A percentile compares a stretch with the other conserved stretches of the same genome.
phyloP scores from a whole-genome alignment of 2,888 invertebrate genomes.

The Tinea semifulvella region DNA sequence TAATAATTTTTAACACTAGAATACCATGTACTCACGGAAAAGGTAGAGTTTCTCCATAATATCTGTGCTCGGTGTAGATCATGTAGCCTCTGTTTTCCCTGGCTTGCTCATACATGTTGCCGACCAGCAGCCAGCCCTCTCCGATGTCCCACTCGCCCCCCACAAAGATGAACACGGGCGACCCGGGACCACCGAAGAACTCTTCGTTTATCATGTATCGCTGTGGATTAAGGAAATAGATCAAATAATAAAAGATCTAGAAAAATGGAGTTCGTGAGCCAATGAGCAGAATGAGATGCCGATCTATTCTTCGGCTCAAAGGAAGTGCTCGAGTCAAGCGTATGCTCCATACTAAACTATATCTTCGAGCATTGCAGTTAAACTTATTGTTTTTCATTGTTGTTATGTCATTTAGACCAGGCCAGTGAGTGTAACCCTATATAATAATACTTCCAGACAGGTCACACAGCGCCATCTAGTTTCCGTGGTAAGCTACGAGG shows the following conservation, averaged over 20 bases:
- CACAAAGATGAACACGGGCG: constrained; percentile 72
- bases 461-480: too few species aligned
- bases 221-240: constrained; percentile 26
- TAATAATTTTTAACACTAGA: too few species aligned
- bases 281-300: too few species aligned
- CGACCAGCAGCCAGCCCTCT: constrained; percentile 64
- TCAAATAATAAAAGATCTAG: background rate
- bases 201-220: constrained; percentile 67
- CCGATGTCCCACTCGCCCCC: constrained; percentile 82
- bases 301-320: too few species aligned
- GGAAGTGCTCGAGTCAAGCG: too few species aligned
- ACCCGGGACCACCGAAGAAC: constrained; percentile 58
- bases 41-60: constrained; percentile 80
- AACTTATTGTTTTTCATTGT: too few species aligned
- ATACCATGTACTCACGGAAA: constrained; percentile 74
- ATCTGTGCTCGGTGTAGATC: constrained; percentile 84
- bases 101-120: constrained; percentile 75
- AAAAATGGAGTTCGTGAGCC: background rate
- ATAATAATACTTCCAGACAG: too few species aligned
- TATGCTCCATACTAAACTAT: too few species aligned
- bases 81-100: constrained; percentile 72
- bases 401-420: too few species aligned
- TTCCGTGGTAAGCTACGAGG: too few species aligned
- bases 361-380: too few species aligned
- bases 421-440: too few species aligned